Evolutionary conservation across 2,888 invertebrate species (phyloP), one percentile per base, ranked within the genome.

Genomic region (Orthosia gothica): DNA sequence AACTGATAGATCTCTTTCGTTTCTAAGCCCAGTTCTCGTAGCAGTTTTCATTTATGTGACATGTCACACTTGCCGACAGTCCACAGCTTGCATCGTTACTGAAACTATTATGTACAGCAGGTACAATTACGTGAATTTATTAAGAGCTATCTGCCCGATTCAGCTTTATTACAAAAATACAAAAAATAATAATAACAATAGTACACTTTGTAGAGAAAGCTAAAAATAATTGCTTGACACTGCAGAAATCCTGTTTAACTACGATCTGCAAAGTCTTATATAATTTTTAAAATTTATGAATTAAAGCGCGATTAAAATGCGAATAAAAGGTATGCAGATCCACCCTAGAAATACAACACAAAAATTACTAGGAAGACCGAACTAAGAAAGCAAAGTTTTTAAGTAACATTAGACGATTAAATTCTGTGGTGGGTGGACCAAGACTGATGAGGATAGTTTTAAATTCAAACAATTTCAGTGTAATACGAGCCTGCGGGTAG

Each of bases 251-350:
- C 74, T 74, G 61, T 77, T 77, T 71, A 74, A 78, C 64, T 74
- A 66, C 72, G 72, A 80, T 65, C 59, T 80, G 68, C 68, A 62
- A 77, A 71, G 67, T 70, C 69, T 69, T 83, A 64, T 57, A 76
- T 78, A 66, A 84, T 26, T 26, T 84, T 78, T 78, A 81, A 52
- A 70, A 59, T 76, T 59, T 52, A 72, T 84, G 76, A 83, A 76
- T 82, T 74, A 79, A 79, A 55, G 66, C 82, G 47, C 70, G 49
- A 62, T 75, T 74, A 76, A 65, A 69, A 61, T 72, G 64, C 23
- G 32, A 70, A 65, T 64, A 67, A 71, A 80, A 75, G 61, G 40
- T 32, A 63, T 52, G 63, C 62, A 49, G 20, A 54, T 65, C 62
- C 58, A 67, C 32, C 15, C 49, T 12, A 72, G 57, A 23, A 54